Evolutionary conservation across 2,888 invertebrate genomes (phyloP).

Genomic region (Drosophila picticornis): DNA sequence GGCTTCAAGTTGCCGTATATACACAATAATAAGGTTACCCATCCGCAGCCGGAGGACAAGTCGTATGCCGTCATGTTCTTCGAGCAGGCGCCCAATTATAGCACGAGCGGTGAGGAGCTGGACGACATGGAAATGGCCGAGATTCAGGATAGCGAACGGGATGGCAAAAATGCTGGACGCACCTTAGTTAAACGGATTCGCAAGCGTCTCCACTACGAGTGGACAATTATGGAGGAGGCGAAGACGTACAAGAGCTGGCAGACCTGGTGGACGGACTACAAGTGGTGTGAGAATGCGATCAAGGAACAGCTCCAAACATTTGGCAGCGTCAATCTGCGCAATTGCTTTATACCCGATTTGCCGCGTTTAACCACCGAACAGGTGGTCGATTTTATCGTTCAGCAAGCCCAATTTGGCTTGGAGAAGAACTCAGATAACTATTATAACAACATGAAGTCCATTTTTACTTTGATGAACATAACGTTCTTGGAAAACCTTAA

Average conservation of each 20-base stretch:
- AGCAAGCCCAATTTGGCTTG: constrained; percentile 58
- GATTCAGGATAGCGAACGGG: constrained; percentile 33
- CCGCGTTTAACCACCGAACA: constrained; percentile 60
- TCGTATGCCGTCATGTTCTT: constrained; percentile 70
- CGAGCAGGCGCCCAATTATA: constrained; percentile 59
- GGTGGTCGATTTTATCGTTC: constrained; percentile 59
- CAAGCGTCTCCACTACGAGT: constrained; percentile 60
- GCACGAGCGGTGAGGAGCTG: constrained; percentile 56
- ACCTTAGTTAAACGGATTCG: constrained; percentile 52
- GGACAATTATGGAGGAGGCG: constrained; percentile 35
- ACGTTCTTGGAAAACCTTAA: constrained; percentile 64
- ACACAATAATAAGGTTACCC: constrained; percentile 28
- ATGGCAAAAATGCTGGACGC: constrained; percentile 56
- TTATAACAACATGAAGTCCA: constrained; percentile 63
- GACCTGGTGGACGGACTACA: constrained; percentile 68
- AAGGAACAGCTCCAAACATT: constrained; percentile 42
- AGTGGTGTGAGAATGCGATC: constrained; percentile 57
- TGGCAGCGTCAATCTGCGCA: constrained; percentile 53
- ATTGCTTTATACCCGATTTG: constrained; percentile 65
- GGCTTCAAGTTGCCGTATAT: constrained; percentile 57
- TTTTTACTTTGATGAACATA: constrained; percentile 63
- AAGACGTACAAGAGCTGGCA: constrained; percentile 58
- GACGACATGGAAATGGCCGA: constrained; percentile 42
- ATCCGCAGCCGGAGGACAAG: constrained; percentile 62
- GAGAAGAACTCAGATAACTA: constrained; percentile 66